Evolutionary conservation across 1,140 invertebrate species (phyloP), one percentile per base, ranked within the genome.

Genomic region (Apis cerana): DNA sequence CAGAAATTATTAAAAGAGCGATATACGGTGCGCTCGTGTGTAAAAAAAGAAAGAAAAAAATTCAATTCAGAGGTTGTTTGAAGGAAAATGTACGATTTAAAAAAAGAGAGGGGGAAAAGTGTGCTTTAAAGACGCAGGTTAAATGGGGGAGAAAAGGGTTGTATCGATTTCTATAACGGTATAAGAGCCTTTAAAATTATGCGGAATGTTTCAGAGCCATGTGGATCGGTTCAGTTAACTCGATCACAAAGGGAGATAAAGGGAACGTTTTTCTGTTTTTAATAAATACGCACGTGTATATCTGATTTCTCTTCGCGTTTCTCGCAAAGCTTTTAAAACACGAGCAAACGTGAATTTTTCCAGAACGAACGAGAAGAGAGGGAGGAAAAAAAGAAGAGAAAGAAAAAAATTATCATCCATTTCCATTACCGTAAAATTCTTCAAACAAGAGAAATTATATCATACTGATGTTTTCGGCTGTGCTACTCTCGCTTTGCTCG

Each of bases 1-100:
- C 75, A 82, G 85, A 74, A 85, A 85, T 85, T 85, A 76, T 85
- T 43, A 61, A 58, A 43, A 62, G 50, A 68, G 68, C 64, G 58
- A 52, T 52, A 48, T 27, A 58, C 33, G 33, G 33, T 33, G 61
- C 48, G 33, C 21, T 5, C n/a, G 33, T n/a, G 17, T 7, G 48
- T 33, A 21, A 27, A n/a, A n/a, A 8, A n/a, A 19, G 19, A 19
- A 23, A 15, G 21, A 21, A 67, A 21, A 7, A 12, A 2, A 21
- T 8, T 17, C 62, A 15, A 43, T 43, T 43, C 33, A 43, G 10
- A 15, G 12, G 12, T 23, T 7, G 15, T 62, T 62, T 13, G 13
- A 62, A 23, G 8, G 23, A 62, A 23, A 12, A 62, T 23, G 7
- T 13, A 13, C 13, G 15, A 2, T 13, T n/a, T 23, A 15, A 27